phyloP scores from a whole-genome alignment of 2,797 vertebrate genomes.

The Eremophila alpestris region DNA sequence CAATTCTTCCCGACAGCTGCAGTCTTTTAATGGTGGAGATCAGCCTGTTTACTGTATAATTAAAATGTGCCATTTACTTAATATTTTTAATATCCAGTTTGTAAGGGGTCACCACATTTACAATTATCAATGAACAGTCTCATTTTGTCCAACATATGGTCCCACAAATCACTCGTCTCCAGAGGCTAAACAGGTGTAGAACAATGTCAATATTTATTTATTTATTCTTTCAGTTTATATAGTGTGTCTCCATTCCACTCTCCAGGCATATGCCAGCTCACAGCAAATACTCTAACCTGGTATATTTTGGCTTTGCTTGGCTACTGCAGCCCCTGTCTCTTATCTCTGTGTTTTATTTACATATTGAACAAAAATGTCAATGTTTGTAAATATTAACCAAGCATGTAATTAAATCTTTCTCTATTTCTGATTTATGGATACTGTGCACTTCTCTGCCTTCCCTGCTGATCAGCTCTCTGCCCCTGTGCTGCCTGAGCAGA shows the following conservation, averaged over 20 bases:
- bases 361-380: neutral
- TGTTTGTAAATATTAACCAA: slow-evolving; percentile 53
- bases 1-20: slow-evolving; percentile 36
- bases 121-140: slow-evolving; percentile 50
- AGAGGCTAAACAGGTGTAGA: slow-evolving; percentile 53
- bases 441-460: slow-evolving; percentile 23
- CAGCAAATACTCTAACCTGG: slow-evolving; percentile 18
- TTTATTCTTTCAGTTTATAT: slow-evolving; percentile 44
- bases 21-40: slow-evolving; percentile 48
- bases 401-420: slow-evolving; percentile 52
- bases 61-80: slow-evolving; percentile 61
- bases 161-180: slow-evolving; percentile 56
- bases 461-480: neutral
- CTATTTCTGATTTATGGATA: slow-evolving; percentile 21
- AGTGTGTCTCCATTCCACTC: neutral
- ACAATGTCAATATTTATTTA: slow-evolving; percentile 67
- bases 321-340: neutral
- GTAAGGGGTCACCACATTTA: slow-evolving; percentile 55
- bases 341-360: slow-evolving; percentile 27
- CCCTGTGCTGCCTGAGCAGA: neutral
- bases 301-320: slow-evolving; percentile 37
- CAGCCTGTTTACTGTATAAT: slow-evolving; percentile 51
- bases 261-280: slow-evolving; percentile 20
- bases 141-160: slow-evolving; percentile 64
- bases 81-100: slow-evolving; percentile 60